Percentiles rank a stretch among this genome's conserved stretches.
phyloP scores from a whole-genome alignment of 2,113 vertebrate genomes.

The Sminthopsis crassicaudata region DNA sequence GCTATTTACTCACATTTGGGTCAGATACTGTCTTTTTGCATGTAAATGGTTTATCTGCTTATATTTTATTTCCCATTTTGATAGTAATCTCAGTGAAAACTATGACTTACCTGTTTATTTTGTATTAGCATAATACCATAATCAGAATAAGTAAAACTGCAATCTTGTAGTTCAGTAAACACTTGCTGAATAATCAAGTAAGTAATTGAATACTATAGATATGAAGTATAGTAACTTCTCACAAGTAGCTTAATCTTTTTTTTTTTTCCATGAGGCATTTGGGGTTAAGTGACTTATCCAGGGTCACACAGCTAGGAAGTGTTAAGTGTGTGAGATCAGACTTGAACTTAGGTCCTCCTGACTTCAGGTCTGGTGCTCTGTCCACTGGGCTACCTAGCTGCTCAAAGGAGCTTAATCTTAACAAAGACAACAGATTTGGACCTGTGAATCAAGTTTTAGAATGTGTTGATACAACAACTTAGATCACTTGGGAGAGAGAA shows the following conservation, averaged over 20 bases:
- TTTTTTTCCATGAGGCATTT: no score
- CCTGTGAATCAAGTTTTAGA: neutral
- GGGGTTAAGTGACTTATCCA: no score
- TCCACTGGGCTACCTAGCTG: no score
- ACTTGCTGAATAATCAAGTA: conserved; percentile 19
- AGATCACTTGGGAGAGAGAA: neutral
- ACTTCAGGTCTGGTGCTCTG: no score
- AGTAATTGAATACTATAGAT: conserved; percentile 41
- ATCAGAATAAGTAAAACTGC: neutral
- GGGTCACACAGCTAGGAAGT: no score
- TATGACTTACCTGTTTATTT: neutral
- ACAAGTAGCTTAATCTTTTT: neutral
- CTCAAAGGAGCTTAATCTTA: neutral
- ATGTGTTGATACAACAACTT: neutral
- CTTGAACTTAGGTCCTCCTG: no score
- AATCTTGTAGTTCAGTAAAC: conserved; percentile 17
- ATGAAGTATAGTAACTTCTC: neutral
- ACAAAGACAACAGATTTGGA: neutral
- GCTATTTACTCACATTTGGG: neutral
- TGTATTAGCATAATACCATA: neutral
- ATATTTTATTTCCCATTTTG: conserved; percentile 3
- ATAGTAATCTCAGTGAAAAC: neutral
- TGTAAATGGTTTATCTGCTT: conserved; percentile 25
- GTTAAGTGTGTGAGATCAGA: no score
- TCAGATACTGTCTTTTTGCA: neutral